Evolutionary conservation across 2,797 vertebrate species (phyloP), one percentile per base, ranked within the genome.

Genomic region (Poliocrania exsul): DNA sequence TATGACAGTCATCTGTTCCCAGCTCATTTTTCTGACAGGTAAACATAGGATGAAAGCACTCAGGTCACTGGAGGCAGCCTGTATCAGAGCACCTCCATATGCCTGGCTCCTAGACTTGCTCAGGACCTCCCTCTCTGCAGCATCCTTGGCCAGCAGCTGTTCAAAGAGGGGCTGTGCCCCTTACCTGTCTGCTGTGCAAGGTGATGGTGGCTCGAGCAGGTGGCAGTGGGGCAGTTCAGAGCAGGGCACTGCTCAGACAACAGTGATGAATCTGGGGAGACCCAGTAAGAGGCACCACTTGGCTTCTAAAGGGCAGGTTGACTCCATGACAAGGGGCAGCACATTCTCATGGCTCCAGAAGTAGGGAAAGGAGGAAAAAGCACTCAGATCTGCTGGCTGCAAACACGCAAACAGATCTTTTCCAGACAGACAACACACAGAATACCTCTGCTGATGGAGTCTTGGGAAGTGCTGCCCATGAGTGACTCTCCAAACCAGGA

Each of bases 281-380:
- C 11, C 16, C 80, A 20, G 54, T 61, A 26, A 1, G 13, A 51
- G 20, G 26, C 38, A n/a, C 12, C 26, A 0, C 61, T 15, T 4
- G 65, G 70, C 90, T 40, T 29, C 85, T 10, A 10, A 20, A 80
- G 72, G 80, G 67, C 28, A 53, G 65, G 84, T 1, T 20, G 53
- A 26, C 70, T 61, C 33, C 60, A 1, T 0, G 53, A 15, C 4
- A 1, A 0, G 2, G 33, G 47, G 75, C 42, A 26, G 60, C 0
- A 2, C 26, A 69, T 11, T 37, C 26, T 19, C 11, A 10, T 3
- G 33, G 50, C 40, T 51, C 49, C 46, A 46, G 51, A 54, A 26
- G 38, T 4, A 24, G 58, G 88, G n/a, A 44, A 25, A 79, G 67
- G 44, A 80, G 75, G 21, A 18, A 7, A 51, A 85, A 46, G 18